Base-by-base conservation (phyloP, 2,888 invertebrate species). In the Baccha elongata region DNA sequence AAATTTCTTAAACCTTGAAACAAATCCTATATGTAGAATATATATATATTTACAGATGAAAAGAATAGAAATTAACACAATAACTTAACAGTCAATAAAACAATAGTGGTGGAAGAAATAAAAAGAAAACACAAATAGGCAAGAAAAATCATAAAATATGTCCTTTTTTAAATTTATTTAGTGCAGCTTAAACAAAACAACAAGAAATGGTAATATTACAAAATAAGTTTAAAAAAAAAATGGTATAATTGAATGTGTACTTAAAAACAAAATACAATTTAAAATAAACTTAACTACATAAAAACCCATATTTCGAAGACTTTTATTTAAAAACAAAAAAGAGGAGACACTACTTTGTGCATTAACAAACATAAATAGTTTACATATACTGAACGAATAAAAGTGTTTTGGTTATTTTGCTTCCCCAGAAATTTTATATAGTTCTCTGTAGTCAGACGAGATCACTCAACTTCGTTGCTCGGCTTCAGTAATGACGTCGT, bases 221-320 rank as follows among this genome's bases (percentile, higher is more conserved):
- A 52, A 29, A 64, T 75, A 81, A 78, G 64, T 53, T 62, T 53
- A 68, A 58, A 71, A 55, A 60, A 67, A 58, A 72, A 62, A 73
- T 72, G 68, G 50, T 79, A 69, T 84, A 78, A 84, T 80, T 83
- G 53, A 83, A 76, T 78, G 67, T 80, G 80, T 80, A 80, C 67
- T 80, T 81, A 76, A 84, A 72, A 50, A 79, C 29, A 74, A 52
- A 52, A 52, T 69, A 58, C 50, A 53, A 75, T 76, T 74, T 71
- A 68, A 72, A 84, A 76, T 72, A 81, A 81, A 75, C 73, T 83
- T 84, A 81, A 80, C 72, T 72, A 84, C 53, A 69, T 78, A 76
- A 65, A 83, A 81, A 81, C 73, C 74, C 71, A 80, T 68, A 78
- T n/a, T n/a, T n/a, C n/a, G n/a, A n/a, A n/a, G n/a, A n/a, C n/a